Conservation (phyloP, 2,113 vertebrate genomes). For the Oriolus oriolus region DNA sequence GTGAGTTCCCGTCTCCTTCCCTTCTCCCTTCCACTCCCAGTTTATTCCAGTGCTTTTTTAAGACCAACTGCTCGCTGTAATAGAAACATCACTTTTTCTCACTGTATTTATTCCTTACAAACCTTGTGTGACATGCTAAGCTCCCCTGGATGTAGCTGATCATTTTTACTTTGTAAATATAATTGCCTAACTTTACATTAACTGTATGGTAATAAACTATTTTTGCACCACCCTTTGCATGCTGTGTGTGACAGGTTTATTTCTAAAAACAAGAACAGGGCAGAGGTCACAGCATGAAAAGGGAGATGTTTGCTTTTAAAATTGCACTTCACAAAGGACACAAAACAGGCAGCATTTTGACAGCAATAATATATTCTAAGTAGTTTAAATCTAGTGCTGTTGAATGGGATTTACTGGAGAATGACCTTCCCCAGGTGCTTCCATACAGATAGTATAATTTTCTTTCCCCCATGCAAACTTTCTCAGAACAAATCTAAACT, state of each 20-base stretch:
- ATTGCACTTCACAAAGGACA: not conserved
- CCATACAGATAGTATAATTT: not conserved
- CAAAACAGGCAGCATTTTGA: not conserved
- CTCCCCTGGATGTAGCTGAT: slow-evolving; percentile 71
- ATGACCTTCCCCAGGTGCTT: not conserved
- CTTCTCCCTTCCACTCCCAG: not conserved
- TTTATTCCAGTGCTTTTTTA: slow-evolving; percentile 29
- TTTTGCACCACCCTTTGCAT: slow-evolving; percentile 77
- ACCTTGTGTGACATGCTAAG: slow-evolving; percentile 61
- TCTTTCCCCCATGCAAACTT: not conserved
- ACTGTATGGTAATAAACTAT: slow-evolving; percentile 81
- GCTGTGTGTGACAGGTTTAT: not conserved
- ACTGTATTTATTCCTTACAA: slow-evolving; percentile 72
- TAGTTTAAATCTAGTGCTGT: not conserved
- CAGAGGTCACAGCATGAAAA: not conserved
- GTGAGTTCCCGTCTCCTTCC: not conserved
- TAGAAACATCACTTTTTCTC: slow-evolving; percentile 48
- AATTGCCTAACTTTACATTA: slow-evolving; percentile 76
- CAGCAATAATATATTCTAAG: not conserved
- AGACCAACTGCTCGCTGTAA: slow-evolving; percentile 36
- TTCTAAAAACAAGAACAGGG: not conserved
- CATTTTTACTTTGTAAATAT: slow-evolving; percentile 79
- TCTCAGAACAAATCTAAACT: not conserved
- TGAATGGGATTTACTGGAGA: not conserved
- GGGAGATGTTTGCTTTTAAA: not conserved